Evolutionary conservation across 2,888 invertebrate species (phyloP), one percentile per base, ranked within the genome.

Genomic region (Patella caerulea): DNA sequence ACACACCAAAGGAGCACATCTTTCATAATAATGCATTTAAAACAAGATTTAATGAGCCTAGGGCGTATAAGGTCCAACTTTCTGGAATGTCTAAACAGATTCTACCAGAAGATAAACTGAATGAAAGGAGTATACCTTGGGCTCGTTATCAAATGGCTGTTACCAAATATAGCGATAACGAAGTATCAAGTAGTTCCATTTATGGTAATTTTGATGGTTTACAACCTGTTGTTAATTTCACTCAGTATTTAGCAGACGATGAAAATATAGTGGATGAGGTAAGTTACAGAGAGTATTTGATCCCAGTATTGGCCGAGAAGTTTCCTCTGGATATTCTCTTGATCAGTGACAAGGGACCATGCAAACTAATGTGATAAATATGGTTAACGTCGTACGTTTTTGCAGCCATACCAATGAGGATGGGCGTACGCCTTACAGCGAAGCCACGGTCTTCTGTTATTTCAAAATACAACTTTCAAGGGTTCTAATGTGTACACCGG

Each of bases 131-230:
- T 1, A 78, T 83, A 4, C 78, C 84, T 9, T 89, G 89, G 88
- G 79, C 86, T 2, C 78, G 86, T 53, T 86, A 88, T 76, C 86
- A 87, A 71, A 75, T 86, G 19, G 87, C 87, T 3, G 85, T 87
- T 3, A 87, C 88, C 2, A 84, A 85, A 45, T 78, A 83, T 73
- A 85, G 86, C 65, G 87, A 88, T 24, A 65, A 78, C 11, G 88
- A 88, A 72, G 69, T 69, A 11, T 72, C 76, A 3, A 87, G 86
- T 72, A 85, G 86, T 72, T 86, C 88, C 3, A 77, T 84, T 69
- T 86, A 84, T 78, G 82, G 83, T 3, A 79, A 78, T 53, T 84
- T 82, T 78, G 88, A 88, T 72, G 82, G 82, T 9, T 55, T 79
- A 7, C 72, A 82, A 3, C 87, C 87, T 3, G 79, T 84, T 4